Percentiles rank a stretch among this genome's conserved stretches.
phyloP scores from a whole-genome alignment of 2,113 vertebrate species.

The Sinocyclocheilus rhinocerous region DNA sequence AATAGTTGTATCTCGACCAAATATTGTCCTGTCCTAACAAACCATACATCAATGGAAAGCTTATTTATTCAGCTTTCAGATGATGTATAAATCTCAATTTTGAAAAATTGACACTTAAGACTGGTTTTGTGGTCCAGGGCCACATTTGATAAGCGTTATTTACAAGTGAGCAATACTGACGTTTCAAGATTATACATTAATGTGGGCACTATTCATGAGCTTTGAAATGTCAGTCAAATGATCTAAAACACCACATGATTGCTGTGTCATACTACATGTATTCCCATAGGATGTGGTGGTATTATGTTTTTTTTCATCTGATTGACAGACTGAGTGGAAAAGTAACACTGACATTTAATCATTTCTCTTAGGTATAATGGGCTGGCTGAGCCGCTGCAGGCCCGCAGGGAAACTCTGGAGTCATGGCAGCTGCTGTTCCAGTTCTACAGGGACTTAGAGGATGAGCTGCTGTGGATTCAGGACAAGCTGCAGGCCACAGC shows the following conservation, averaged over 20 bases:
- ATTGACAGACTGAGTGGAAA: neutral
- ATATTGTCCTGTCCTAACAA: no score
- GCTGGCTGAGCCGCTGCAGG: constrained; percentile 76
- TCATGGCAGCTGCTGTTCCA: constrained; percentile 79
- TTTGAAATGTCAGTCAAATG: neutral
- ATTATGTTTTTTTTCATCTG: neutral
- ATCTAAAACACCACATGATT: neutral
- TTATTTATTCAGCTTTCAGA: no score
- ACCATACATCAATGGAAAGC: no score
- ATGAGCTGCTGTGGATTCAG: constrained; percentile 82
- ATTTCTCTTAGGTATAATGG: constrained; percentile 76
- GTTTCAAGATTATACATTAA: neutral
- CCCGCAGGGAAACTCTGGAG: constrained; percentile 77
- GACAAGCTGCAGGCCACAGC: constrained; percentile 76
- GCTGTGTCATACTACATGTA: neutral
- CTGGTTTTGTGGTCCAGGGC: no score
- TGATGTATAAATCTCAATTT: no score
- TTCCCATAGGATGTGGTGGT: neutral
- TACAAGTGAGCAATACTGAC: neutral
- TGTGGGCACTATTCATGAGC: neutral
- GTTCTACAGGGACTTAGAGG: constrained; percentile 83
- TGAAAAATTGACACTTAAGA: no score
- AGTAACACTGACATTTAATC: neutral
- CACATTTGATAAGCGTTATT: neutral
- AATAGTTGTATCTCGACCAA: no score